These are phyloP conservation scores for Lordiphosa mommai DNA, from an alignment of 1,140 invertebrate genomes.

Conservation along the genomic window DNA sequence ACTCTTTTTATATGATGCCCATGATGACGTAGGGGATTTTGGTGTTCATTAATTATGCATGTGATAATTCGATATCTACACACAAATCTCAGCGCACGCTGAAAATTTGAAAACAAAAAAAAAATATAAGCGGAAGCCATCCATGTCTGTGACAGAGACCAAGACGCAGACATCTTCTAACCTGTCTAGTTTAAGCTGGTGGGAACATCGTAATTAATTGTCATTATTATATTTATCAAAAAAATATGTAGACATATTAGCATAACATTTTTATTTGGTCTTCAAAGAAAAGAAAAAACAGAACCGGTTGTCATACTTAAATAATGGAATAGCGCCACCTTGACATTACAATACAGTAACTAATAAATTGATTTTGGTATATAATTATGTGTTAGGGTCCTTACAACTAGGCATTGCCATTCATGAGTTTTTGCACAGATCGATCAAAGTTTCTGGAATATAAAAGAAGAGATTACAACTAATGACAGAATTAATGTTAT, in stretches of 20 bases:
- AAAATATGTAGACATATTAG: not conserved
- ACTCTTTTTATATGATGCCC: slow-evolving; percentile 47
- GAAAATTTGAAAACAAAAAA: slow-evolving; percentile 4
- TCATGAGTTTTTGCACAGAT: slow-evolving; percentile 84
- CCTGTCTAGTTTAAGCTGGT: slow-evolving; percentile 3
- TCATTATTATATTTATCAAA: slow-evolving; percentile 2
- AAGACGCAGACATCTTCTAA: not conserved
- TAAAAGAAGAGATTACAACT: too few relatives aligned
- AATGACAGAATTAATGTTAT: too few relatives aligned
- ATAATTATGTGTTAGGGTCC: not conserved
- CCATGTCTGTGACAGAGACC: not conserved
- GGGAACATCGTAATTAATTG: slow-evolving; percentile 5
- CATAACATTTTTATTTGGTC: not conserved
- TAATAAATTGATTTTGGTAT: not conserved
- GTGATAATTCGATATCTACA: slow-evolving; percentile 40
- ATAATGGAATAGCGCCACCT: slow-evolving; percentile 9
- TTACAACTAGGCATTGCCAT: slow-evolving; percentile 70
- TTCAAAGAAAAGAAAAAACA: not conserved
- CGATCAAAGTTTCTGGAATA: slow-evolving; percentile 83
- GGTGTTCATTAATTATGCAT: slow-evolving; percentile 56
- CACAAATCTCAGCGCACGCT: slow-evolving; percentile 19
- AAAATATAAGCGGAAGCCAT: slow-evolving; percentile 4
- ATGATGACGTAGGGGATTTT: slow-evolving; percentile 23
- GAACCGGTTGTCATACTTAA: slow-evolving; percentile 3
- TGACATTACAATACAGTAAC: slow-evolving; percentile 16